phyloP scores from a whole-genome alignment of 64 coral and sea anemone genomes.

The Stylophora pistillata region DNA sequence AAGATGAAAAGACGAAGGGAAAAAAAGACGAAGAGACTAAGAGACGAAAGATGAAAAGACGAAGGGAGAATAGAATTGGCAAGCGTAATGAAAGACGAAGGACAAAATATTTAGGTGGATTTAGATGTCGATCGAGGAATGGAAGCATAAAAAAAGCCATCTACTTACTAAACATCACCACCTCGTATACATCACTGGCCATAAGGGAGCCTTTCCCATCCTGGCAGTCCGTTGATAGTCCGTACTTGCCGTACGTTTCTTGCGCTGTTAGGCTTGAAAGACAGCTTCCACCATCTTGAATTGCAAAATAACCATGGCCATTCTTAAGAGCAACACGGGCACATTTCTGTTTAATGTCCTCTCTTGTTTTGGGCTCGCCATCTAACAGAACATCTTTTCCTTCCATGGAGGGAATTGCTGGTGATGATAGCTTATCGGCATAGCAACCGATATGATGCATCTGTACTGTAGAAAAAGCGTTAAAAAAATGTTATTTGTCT shows the following conservation, averaged over 20 bases:
- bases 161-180: slow-evolving; percentile 47
- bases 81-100: no score
- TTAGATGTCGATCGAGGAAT: no score
- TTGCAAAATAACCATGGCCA: slow-evolving; percentile 28
- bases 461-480: neutral
- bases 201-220: slow-evolving; percentile 39
- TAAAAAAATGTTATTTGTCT: neutral
- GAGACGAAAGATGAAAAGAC: no score
- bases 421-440: neutral
- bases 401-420: slow-evolving; percentile 36
- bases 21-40: no score
- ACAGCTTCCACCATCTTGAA: slow-evolving; percentile 49
- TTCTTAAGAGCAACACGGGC: slow-evolving; percentile 36
- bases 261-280: slow-evolving; percentile 44
- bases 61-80: no score
- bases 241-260: slow-evolving; percentile 44
- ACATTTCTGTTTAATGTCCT: slow-evolving; percentile 17
- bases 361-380: slow-evolving; percentile 26
- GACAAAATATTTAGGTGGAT: no score
- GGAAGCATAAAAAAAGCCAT: neutral
- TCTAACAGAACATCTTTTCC: slow-evolving; percentile 32
- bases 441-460: slow-evolving; percentile 34
- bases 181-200: slow-evolving; percentile 54
- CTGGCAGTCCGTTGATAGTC: slow-evolving; percentile 3
- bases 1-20: no score